A percentile compares a stretch with the other conserved stretches of the same genome.
Evolutionary conservation across 2,113 vertebrate species (phyloP).

Genomic region (Falco punctatus): DNA sequence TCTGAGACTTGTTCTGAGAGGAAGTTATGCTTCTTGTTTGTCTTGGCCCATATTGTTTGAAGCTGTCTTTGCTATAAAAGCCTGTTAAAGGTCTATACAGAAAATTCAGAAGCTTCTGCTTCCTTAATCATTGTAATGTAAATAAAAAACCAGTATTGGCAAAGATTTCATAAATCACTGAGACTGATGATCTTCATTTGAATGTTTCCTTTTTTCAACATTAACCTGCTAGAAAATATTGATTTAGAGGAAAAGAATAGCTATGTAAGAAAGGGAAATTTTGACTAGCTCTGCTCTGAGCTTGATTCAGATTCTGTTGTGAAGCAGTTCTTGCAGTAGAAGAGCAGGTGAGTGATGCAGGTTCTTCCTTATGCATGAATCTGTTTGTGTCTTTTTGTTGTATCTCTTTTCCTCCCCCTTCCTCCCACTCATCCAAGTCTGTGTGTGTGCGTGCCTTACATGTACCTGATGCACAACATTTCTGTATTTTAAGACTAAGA

Average conservation of each 20-base stretch:
- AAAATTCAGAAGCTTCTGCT: background rate
- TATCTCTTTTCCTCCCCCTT: background rate
- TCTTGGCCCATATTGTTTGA: background rate
- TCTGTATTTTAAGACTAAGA: background rate
- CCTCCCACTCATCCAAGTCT: background rate
- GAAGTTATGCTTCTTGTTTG: background rate
- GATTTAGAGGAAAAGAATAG: background rate
- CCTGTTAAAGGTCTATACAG: background rate
- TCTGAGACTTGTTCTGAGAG: background rate
- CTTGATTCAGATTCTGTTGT: background rate
- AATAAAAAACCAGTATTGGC: background rate
- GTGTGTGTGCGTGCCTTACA: background rate
- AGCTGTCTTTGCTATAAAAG: background rate
- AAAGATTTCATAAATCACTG: background rate
- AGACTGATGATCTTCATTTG: background rate
- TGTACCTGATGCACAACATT: rapidly evolving
- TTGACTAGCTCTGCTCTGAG: background rate
- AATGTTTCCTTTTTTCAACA: background rate
- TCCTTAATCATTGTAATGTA: background rate
- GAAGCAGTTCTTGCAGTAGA: background rate
- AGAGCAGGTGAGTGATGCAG: background rate
- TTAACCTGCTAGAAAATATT: background rate
- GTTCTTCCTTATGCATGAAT: background rate
- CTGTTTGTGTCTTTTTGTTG: background rate
- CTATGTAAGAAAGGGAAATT: background rate